Percentiles rank a stretch among this genome's conserved stretches.
Evolutionary conservation across 2,113 vertebrate species (phyloP).

Genomic region (Choloepus hoffmanni): DNA sequence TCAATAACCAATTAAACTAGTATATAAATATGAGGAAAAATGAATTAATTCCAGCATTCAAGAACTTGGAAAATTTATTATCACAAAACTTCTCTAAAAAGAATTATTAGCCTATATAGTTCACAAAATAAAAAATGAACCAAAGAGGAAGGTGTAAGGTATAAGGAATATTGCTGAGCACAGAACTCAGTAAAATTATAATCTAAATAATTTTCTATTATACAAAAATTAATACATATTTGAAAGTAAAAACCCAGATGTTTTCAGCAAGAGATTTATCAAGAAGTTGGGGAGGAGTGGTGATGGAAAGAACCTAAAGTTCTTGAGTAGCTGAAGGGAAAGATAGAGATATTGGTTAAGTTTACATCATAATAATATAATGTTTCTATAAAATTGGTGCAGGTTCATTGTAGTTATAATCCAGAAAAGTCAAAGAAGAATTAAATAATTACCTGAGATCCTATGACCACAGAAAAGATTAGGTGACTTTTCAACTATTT

Average conservation of each 20-base stretch:
- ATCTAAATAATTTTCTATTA: background rate
- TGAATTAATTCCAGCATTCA: background rate
- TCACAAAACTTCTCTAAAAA: background rate
- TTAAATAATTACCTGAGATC: background rate
- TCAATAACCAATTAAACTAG: background rate
- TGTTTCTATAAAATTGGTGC: background rate
- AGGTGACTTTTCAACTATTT: background rate
- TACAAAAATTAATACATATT: background rate
- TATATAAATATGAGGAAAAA: background rate
- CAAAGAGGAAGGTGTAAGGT: background rate
- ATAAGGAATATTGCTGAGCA: background rate
- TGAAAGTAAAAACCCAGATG: background rate
- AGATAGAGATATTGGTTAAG: background rate
- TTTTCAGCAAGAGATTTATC: background rate
- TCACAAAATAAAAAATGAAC: background rate
- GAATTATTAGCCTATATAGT: background rate
- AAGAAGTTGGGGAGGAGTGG: background rate
- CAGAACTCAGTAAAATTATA: background rate
- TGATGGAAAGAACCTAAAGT: background rate
- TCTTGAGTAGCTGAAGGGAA: background rate
- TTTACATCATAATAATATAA: background rate
- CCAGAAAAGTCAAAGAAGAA: background rate
- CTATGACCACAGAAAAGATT: background rate
- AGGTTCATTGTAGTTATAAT: background rate
- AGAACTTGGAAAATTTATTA: background rate